Percentiles rank a stretch among this genome's conserved stretches.
These are phyloP conservation scores for Drosophila trapezifrons DNA, from an alignment of 1,140 invertebrate species.

Conservation along the genomic window DNA sequence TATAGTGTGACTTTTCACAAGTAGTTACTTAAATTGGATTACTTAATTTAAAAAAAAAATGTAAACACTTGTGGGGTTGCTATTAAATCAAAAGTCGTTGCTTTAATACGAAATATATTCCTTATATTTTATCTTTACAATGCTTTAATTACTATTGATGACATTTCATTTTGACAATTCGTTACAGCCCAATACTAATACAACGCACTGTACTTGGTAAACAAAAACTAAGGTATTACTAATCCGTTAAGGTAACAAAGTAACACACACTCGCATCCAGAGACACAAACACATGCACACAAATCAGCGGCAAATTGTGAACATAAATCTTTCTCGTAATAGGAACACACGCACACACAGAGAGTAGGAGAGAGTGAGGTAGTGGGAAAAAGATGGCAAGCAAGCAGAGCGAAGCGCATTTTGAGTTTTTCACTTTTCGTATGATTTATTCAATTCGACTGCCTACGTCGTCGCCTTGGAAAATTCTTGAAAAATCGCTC, in stretches of 20 bases:
- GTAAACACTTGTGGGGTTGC: too few relatives aligned
- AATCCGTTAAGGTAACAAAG: slow-evolving; percentile 53
- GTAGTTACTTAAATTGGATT: too few relatives aligned
- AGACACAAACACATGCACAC: slow-evolving; percentile 23
- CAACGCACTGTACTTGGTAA: slow-evolving; percentile 15
- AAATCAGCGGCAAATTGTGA: slow-evolving; percentile 58
- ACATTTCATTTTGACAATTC: neutral
- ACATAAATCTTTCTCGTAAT: slow-evolving; percentile 72
- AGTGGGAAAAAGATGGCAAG: slow-evolving; percentile 24
- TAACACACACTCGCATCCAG: slow-evolving; percentile 25
- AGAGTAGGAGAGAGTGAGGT: neutral
- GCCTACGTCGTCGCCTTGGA: slow-evolving; percentile 55
- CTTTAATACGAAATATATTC: too few relatives aligned
- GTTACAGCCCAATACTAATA: neutral
- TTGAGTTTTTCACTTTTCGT: slow-evolving; percentile 49
- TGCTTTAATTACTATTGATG: neutral
- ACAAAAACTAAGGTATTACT: slow-evolving; percentile 55
- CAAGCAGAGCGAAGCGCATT: slow-evolving; percentile 37
- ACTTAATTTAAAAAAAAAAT: too few relatives aligned
- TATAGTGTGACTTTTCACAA: too few relatives aligned
- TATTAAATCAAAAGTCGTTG: too few relatives aligned
- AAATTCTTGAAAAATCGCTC: slow-evolving; percentile 32
- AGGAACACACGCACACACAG: slow-evolving; percentile 44
- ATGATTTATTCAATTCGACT: slow-evolving; percentile 56
- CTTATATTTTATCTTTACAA: neutral